These are phyloP conservation scores for Oryzias dopingdopingensis DNA, from an alignment of 2,797 vertebrate species.

Conservation along the genomic window DNA sequence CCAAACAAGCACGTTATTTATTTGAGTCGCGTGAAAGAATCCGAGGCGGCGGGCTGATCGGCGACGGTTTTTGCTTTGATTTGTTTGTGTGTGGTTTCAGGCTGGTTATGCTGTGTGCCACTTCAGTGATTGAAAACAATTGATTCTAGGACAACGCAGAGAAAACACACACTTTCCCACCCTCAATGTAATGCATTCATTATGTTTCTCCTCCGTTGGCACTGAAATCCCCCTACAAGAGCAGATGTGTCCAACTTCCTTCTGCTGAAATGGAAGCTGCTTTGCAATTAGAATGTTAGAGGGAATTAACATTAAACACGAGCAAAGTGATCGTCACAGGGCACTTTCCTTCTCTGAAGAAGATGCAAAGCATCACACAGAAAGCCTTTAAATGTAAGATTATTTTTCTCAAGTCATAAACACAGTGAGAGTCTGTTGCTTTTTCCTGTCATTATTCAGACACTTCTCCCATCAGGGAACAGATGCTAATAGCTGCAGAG, in stretches of 20 bases:
- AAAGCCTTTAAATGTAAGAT: conserved; percentile 12
- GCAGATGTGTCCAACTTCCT: conserved; percentile 48
- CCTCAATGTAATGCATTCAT: conserved; percentile 6
- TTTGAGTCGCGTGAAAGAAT: conserved; percentile 47
- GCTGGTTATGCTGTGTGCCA: conserved; percentile 19
- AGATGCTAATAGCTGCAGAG: conserved; percentile 44
- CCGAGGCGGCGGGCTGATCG: conserved; percentile 15
- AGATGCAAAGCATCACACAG: too few relatives aligned
- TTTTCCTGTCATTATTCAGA: conserved; percentile 48
- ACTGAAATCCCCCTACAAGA: conserved; percentile 31
- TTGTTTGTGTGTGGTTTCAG: conserved; percentile 26
- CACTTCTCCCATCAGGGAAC: conserved; percentile 50
- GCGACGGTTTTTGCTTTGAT: conserved; percentile 34
- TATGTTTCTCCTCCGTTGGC: neutral
- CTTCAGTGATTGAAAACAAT: conserved; percentile 41
- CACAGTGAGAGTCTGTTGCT: conserved; percentile 13
- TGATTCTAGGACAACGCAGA: conserved; percentile 16
- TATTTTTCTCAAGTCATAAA: conserved; percentile 28
- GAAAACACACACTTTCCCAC: neutral
- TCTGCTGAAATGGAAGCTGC: too few relatives aligned
- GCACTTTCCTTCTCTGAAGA: conserved; percentile 6
- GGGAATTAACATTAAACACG: too few relatives aligned
- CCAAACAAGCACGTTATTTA: conserved; percentile 54
- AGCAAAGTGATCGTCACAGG: too few relatives aligned
- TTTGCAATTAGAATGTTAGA: too few relatives aligned